phyloP scores from a whole-genome alignment of 2,888 invertebrate species.

The Pasiphila rectangulata region DNA sequence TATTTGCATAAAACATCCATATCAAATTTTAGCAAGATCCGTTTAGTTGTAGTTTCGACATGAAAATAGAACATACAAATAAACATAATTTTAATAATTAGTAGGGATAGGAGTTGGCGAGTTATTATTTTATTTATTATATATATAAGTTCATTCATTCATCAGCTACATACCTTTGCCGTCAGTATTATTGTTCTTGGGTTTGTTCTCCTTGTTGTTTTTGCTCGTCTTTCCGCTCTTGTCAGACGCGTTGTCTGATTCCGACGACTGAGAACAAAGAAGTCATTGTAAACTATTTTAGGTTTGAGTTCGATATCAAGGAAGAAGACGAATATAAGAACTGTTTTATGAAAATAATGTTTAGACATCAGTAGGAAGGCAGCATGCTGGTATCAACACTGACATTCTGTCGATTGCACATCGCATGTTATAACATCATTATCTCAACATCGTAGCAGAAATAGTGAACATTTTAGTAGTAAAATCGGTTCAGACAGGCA shows the following conservation, averaged over 20 bases:
- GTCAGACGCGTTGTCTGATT: slow-evolving; percentile 71
- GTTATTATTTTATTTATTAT: too few relatives aligned
- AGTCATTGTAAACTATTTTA: neutral
- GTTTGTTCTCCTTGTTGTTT: slow-evolving; percentile 72
- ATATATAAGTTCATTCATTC: neutral
- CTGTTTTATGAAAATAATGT: neutral
- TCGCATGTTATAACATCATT: slow-evolving; percentile 60
- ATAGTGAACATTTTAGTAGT: too few relatives aligned
- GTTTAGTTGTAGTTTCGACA: too few relatives aligned
- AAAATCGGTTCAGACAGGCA: too few relatives aligned
- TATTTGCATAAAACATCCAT: too few relatives aligned
- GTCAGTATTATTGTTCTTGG: slow-evolving; percentile 69
- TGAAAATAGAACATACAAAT: too few relatives aligned
- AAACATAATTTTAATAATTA: too few relatives aligned
- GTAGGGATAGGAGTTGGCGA: too few relatives aligned
- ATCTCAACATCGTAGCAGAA: too few relatives aligned
- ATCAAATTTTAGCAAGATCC: too few relatives aligned
- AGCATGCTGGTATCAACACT: slow-evolving; percentile 62
- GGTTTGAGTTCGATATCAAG: too few relatives aligned
- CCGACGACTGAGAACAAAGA: slow-evolving; percentile 58
- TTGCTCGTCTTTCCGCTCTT: slow-evolving; percentile 67
- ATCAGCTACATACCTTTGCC: slow-evolving; percentile 54
- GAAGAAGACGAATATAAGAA: too few relatives aligned
- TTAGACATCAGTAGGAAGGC: slow-evolving; percentile 60
- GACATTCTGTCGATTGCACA: slow-evolving; percentile 52